Conservation (phyloP, 2,797 vertebrate species). For the Anguilla obscura region DNA sequence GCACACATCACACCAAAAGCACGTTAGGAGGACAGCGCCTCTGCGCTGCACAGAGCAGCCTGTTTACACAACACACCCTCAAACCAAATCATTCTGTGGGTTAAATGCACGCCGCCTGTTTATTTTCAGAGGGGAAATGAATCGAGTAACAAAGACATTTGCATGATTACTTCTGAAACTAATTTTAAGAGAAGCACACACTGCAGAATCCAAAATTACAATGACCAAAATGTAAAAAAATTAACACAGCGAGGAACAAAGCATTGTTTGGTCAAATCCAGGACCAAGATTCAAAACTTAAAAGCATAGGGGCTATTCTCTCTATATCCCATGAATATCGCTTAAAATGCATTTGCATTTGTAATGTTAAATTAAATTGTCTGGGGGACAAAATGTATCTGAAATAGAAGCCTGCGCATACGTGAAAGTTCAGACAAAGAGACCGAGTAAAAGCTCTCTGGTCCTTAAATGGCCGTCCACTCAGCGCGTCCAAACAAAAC, state of each 20-base stretch:
- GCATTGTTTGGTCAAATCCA: neutral
- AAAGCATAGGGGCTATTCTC: neutral
- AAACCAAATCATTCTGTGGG: neutral
- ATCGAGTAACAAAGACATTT: neutral
- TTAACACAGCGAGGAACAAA: neutral
- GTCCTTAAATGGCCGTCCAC: neutral
- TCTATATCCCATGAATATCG: neutral
- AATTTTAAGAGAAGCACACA: neutral
- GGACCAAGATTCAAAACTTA: neutral
- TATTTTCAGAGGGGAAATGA: neutral
- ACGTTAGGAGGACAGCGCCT: neutral
- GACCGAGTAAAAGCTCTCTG: neutral
- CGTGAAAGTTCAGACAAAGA: neutral
- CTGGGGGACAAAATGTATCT: neutral
- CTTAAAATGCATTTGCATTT: neutral
- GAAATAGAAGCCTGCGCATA: neutral
- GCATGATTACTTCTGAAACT: neutral
- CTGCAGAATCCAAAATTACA: neutral
- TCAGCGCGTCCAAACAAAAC: neutral
- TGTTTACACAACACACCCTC: neutral
- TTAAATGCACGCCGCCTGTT: neutral
- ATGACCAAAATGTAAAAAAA: neutral
- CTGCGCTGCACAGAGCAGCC: neutral
- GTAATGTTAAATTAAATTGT: neutral
- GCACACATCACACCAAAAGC: neutral